Base-by-base conservation (phyloP, 2,113 vertebrate genomes). In the Xiphorhynchus elegans region DNA sequence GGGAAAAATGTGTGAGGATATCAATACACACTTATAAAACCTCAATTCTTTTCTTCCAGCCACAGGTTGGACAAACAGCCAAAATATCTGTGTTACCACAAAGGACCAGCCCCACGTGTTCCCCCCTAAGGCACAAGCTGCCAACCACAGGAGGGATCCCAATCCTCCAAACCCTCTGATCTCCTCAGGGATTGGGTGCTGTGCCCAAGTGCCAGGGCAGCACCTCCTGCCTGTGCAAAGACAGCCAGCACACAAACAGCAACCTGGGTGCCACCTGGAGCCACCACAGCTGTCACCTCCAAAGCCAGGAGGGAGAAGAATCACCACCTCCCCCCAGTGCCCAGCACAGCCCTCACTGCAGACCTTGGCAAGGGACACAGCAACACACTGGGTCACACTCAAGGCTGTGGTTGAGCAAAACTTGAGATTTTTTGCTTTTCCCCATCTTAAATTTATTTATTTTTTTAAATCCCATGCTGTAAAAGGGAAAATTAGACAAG, bases 381-480 rank as follows among this genome's bases (percentile, higher is more conserved):
- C 0, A n/a, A 29, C 17, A 82, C 16, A 29, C 16, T 11, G 0
- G 2, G 33, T 33, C 24, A 67, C 39, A 50, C 7, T 31, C 16
- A 17, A 7, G 3, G 5, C 49, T 52, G 8, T 5, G 16, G 29
- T 4, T 25, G 17, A 52, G 33, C 10, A 21, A 21, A 79, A 63
- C 60, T 35, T 5, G 4, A 69, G 50, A 39, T 47, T 15, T 37
- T 52, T 17, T 17, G 40, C 17, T 31, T 77, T 81, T 42, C 60
- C 35, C 26, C 6, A 6, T 16, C 39, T 83, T 37, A 26, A 60
- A 21, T 18, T 46, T 46, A 20, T 8, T 19, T 46, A 20, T 46
- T 8, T 19, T 56, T 31, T 33, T 8, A 16, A 37, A 46, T 13
- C 7, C 25, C 40, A 42, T 10, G 15, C 5, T 50, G 35, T 47